Base-by-base conservation (phyloP, 2,113 vertebrate genomes). In the Cyprinodon variegatus region DNA sequence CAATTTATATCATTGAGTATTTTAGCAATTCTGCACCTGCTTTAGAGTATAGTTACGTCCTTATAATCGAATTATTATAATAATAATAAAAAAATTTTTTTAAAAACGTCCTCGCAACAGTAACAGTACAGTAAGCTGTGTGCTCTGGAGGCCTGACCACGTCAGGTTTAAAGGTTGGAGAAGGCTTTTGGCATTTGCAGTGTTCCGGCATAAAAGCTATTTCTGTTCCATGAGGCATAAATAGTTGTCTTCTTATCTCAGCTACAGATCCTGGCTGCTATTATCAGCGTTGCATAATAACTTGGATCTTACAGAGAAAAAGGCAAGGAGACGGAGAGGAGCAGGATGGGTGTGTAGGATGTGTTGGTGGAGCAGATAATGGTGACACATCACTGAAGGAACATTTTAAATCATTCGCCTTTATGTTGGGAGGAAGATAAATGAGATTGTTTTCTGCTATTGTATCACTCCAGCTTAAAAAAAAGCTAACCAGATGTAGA, bases 361-460 rank as follows among this genome's bases (percentile, higher is more conserved):
- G 89, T 76, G 85, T 79, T 71, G 59, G 48, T 63, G 81, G 78
- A 86, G 79, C 59, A 65, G 74, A 82, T 71, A 60, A 46, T 59
- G 59, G 77, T 80, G 79, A 91, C 85, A 81, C 68, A 87, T 86
- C 40, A 20, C 77, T 80, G 65, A 90, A 89, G 81, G 86, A 50
- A 86, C 86, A 86, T 85, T 90, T 83, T 69, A 90, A 68, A 80
- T 36, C 73, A n/a, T 67, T 63, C 70, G 53, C 81, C 72, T 66
- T 83, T 83, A 74, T 68, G 38, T 70, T 63, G 48, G 29, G 74
- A 76, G 39, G 60, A 76, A 79, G 77, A 74, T 68, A 84, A 77
- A 85, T 78, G 39, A 82, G 75, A 60, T 69, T 38, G 43, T 6
- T 45, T 65, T 65, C 46, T 81, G 48, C 48, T 39, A 4, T 62